A percentile compares a stretch with the other conserved stretches of the same genome.
Conservation (phyloP, 2,888 invertebrate species). For the Scaptodrosophila latifasciaeformis region DNA sequence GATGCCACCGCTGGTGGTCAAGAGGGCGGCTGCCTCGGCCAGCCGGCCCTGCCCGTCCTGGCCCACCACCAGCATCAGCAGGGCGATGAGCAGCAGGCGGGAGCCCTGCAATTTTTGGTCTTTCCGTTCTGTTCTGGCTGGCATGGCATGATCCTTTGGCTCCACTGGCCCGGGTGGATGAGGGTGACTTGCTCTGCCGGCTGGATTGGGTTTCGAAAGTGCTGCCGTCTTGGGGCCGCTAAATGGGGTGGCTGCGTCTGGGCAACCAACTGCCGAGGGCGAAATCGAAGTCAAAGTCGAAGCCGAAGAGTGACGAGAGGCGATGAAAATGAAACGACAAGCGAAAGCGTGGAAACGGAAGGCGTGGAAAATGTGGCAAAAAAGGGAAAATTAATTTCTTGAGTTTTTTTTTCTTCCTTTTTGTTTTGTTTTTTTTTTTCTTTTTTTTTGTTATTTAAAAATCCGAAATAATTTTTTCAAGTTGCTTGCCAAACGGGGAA, state of each 20-base stretch:
- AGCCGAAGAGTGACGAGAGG: too few species aligned
- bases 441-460: slow-evolving; percentile 8
- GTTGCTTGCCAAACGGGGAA: too few species aligned
- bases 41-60: slow-evolving; percentile 28
- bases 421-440: slow-evolving; percentile 7
- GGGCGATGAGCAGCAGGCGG: slow-evolving; percentile 30
- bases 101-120: too few species aligned
- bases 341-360: too few species aligned
- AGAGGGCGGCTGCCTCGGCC: slow-evolving; percentile 14
- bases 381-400: too few species aligned
- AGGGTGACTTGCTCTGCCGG: slow-evolving; percentile 18
- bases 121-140: background rate
- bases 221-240: slow-evolving; percentile 61
- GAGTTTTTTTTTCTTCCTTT: slow-evolving; percentile 7
- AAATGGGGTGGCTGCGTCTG: slow-evolving; percentile 59
- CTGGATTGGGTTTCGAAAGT: slow-evolving; percentile 26
- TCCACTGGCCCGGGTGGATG: too few species aligned
- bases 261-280: slow-evolving; percentile 68
- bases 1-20: slow-evolving; percentile 44
- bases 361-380: too few species aligned
- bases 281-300: too few species aligned
- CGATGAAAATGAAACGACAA: too few species aligned
- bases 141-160: background rate
- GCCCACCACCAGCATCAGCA: slow-evolving; percentile 43
- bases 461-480: too few species aligned